Evolutionary conservation across 2,797 vertebrate species (phyloP).

Genomic region (Pempheris klunzingeri): DNA sequence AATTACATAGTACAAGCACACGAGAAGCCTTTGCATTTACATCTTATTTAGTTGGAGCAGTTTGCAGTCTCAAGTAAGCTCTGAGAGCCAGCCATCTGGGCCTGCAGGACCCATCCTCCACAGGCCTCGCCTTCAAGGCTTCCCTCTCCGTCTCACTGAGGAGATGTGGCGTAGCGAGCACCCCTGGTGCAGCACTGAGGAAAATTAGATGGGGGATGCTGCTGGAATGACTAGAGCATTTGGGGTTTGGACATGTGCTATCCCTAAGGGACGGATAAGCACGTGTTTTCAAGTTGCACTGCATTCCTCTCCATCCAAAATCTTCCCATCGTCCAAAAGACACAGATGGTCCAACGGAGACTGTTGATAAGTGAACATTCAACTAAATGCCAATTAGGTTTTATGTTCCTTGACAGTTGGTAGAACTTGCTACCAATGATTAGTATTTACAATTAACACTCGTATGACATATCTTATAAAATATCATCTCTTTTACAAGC

Average conservation of each 20-base stretch:
- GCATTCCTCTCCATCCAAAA: conserved; percentile 49
- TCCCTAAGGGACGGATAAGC: conserved; percentile 70
- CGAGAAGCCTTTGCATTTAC: conserved; percentile 34
- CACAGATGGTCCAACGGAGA: conserved; percentile 58
- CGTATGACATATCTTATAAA: no score
- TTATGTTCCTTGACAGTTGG: conserved; percentile 52
- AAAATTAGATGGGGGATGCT: conserved; percentile 69
- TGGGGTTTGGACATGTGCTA: conserved; percentile 76
- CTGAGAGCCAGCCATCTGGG: conserved; percentile 62
- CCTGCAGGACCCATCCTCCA: conserved; percentile 59
- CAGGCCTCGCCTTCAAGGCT: conserved; percentile 62
- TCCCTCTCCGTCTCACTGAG: conserved; percentile 67
- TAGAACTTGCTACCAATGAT: neutral
- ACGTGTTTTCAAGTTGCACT: conserved; percentile 72
- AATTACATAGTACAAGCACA: conserved; percentile 13
- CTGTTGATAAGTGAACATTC: conserved; percentile 37
- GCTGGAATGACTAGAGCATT: conserved; percentile 71
- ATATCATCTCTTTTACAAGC: no score
- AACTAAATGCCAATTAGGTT: conserved; percentile 29
- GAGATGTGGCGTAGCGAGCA: conserved; percentile 73
- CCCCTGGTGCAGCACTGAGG: conserved; percentile 59
- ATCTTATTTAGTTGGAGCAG: conserved; percentile 52
- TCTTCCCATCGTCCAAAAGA: conserved; percentile 53
- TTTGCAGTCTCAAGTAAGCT: conserved; percentile 48
- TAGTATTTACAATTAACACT: conserved; percentile 24